Conservation (phyloP, 2,888 invertebrate species). For the Papilio protenor region DNA sequence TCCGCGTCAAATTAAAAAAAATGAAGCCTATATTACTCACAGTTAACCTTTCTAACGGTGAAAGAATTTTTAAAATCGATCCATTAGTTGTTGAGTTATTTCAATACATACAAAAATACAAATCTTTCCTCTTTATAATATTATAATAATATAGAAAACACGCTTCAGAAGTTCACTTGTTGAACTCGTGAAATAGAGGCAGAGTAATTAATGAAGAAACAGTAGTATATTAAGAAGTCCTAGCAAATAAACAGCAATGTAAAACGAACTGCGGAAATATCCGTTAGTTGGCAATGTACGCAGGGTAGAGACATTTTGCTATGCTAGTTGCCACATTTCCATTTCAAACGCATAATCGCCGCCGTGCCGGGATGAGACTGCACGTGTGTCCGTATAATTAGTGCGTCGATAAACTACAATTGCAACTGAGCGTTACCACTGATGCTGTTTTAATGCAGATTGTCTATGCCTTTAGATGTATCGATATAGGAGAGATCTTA, state of each 20-base stretch:
- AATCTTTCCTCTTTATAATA: too few relatives aligned
- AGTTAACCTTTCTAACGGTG: too few relatives aligned
- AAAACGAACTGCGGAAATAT: neutral
- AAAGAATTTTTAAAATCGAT: too few relatives aligned
- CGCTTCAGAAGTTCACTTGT: neutral
- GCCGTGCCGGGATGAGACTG: slow-evolving; percentile 30
- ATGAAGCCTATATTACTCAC: too few relatives aligned
- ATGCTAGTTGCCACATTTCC: slow-evolving; percentile 42
- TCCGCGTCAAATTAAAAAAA: too few relatives aligned
- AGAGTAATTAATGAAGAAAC: neutral
- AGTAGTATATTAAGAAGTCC: neutral
- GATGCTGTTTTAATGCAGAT: slow-evolving; percentile 19
- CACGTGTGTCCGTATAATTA: slow-evolving; percentile 43
- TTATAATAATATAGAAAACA: neutral
- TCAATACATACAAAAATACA: too few relatives aligned
- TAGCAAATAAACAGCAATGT: slow-evolving; percentile 31
- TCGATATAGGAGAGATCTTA: neutral
- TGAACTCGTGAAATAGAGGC: neutral
- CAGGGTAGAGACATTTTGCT: slow-evolving; percentile 31
- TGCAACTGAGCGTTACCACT: slow-evolving; percentile 8
- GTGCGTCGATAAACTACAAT: slow-evolving; percentile 39
- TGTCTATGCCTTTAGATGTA: slow-evolving; percentile 5
- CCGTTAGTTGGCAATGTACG: slow-evolving; percentile 4
- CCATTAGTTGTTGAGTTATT: too few relatives aligned
- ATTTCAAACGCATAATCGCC: slow-evolving; percentile 43